Evolutionary conservation across 2,113 vertebrate species (phyloP), one percentile per base, ranked within the genome.

Genomic region (Ia io): DNA sequence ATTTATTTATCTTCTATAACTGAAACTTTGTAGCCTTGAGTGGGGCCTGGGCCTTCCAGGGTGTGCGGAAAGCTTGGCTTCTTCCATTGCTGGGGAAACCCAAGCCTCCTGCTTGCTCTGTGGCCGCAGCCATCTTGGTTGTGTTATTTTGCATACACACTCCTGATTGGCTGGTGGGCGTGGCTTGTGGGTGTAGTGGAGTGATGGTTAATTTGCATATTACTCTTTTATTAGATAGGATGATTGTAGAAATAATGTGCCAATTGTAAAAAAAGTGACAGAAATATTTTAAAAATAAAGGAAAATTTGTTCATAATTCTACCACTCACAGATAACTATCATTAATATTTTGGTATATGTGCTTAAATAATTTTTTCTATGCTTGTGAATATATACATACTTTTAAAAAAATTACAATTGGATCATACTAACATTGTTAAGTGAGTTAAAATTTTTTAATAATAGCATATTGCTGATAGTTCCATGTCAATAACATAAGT

Each of bases 261-360:
- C 23, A 37, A 17, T 61, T 93, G 25, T 76, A 67, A 89, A 79
- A 51, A 51, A 79, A 86, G 32, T 40, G 30, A 87, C n/a, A 37
- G 35, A 94, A 90, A 82, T 83, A 25, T 82, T 77, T 71, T 65
- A 87, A 93, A 13, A 47, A n/a, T 32, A 63, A 90, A 92, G 23
- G 51, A 82, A 84, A 87, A 92, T 67, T 65, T 93, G 32, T 51
- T 49, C 22, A 59, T 59, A 59, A 23, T 59, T 23, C 56, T 59
- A 59, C 22, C 56, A 59, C 56, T 59, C 22, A 40, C 9, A 59
- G 77, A 84, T 77, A 74, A 90, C 51, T 73, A 32, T 28, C 20
- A 5, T 25, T 89, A 82, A 63, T 30, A 86, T 77, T 86, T 83
- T 94, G 13, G 5, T 67, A 30, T 37, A 79, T 85, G 47, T 85